Base-by-base conservation (phyloP, 1,140 invertebrate species). In the Rhynchophorus ferrugineus region DNA sequence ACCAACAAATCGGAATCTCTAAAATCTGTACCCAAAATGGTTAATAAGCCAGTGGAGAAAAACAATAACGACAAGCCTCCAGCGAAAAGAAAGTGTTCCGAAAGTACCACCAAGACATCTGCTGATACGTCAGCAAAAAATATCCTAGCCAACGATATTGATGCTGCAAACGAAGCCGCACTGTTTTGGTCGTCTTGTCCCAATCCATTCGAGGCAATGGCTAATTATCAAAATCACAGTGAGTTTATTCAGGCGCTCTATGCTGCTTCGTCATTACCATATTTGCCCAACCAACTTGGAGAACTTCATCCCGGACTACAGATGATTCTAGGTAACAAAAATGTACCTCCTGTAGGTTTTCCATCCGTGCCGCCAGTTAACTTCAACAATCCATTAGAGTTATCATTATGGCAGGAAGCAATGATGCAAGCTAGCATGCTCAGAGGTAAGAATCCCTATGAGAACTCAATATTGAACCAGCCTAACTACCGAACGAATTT, bases 171-270 rank as follows among this genome's bases (percentile, higher is more conserved):
- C 1, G 73, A 80, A 29, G 79, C 81, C 1, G 81, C 82, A 62
- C 81, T 84, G 79, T 59, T 83, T 20, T 84, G 81, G 82, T 60
- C 83, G 22, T 81, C 82, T 1, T 84, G 83, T 59, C 68, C 83
- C 17, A 81, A 75, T 51, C 82, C 83, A 62, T 65, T 83, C 34
- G 76, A 74, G 49, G 61, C 65, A 1, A 63, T 65, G 54, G 59
- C 59, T 14, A 67, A 63, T 45, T 54, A 54, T 13, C 17, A 34
- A 37, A 54, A 54, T 35, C 51, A 54, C n/a, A 69, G 71, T 22
- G 75, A 78, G 29, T 66, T 78, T 54, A 62, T 78, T 13, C 75
- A 75, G 57, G 69, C 72, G 11, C 56, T 76, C 3, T 51, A 55
- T 17, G 50, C 55, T 21, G 64, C 46, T 47, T 62, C 41, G 18